Conservation (phyloP, 2,113 vertebrate genomes). For the Stercorarius parasiticus region DNA sequence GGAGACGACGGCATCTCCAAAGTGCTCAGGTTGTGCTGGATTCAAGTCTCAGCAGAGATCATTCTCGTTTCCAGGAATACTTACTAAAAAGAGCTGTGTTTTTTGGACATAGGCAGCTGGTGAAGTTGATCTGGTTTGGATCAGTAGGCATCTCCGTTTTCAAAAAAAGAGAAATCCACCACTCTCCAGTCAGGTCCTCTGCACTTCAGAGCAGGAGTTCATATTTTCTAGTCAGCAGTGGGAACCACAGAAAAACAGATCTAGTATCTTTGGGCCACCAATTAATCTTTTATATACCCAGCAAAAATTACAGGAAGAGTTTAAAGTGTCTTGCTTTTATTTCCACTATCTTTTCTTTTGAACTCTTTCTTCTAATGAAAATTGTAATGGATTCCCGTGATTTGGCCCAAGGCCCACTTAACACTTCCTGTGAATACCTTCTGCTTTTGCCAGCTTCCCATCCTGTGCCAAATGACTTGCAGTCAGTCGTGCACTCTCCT, state of each 20-base stretch:
- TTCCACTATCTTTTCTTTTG: not conserved
- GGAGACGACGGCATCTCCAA: not conserved
- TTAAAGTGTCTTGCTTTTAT: not conserved
- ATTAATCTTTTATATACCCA: not conserved
- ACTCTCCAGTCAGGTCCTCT: not conserved
- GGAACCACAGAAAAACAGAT: not conserved
- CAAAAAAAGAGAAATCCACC: not conserved
- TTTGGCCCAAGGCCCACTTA: not conserved
- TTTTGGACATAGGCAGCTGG: not conserved
- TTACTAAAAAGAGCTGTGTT: not conserved
- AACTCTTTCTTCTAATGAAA: not conserved
- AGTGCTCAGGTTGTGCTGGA: not conserved
- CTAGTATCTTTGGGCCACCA: not conserved
- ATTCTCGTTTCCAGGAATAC: not conserved
- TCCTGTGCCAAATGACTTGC: not conserved
- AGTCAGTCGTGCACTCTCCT: not conserved
- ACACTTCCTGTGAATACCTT: not conserved
- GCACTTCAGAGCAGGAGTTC: not conserved
- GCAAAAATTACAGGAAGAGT: not conserved
- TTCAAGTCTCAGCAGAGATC: not conserved
- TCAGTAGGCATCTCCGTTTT: not conserved
- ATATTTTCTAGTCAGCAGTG: not conserved
- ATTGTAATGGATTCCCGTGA: not conserved
- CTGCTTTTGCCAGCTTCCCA: not conserved
- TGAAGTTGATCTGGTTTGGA: not conserved